Evolutionary conservation across 2,113 vertebrate species (phyloP), one percentile per base, ranked within the genome.

Genomic region (Coptodon rendalli): DNA sequence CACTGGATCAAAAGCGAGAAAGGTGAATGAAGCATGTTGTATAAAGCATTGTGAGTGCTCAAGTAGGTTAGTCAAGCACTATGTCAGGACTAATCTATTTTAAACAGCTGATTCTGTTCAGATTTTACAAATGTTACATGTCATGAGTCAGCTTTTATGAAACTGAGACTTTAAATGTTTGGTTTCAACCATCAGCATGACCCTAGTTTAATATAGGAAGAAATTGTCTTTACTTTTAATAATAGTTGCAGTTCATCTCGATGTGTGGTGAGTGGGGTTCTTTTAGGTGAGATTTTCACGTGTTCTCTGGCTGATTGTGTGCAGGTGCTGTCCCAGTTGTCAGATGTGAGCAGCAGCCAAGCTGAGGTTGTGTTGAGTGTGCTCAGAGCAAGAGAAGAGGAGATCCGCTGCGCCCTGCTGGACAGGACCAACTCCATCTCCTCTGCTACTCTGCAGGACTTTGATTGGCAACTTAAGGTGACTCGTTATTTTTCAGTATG

Each of bases 381-480:
- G 91, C 68, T 99, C 54, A 97, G 95, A 94, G 96, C 95, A 24
- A 97, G 98, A 83, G 97, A 90, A 57, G 96, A 97, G 50, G 98
- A 99, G 93, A 97, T 99, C 88, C 96, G 91, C 22, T 94, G 92
- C 9, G 95, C 97, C 3, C 93, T 99, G 8, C 89, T 98, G 89
- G 95, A 97, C 90, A 97, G 93, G 91, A 97, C 98, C 86, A 97
- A 97, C 86, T 93, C 84, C 31, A 97, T 99, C 87, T 98, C 97
- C 31, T 97, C 97, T 87, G 93, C 97, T 2, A 97, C 97, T 34
- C 96, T 99, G 36, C 97, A 97, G 87, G 97, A 99, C 95, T 99
- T 99, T 93, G 98, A 99, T 95, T 99, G 98, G 98, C 98, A 99
- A 86, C 95, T 99, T 79, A 99, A 99, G 97, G 98, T 99, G 82